Evolutionary conservation across 2,888 invertebrate species (phyloP), one percentile per base, ranked within the genome.

Genomic region (Caenorhabditis imperialis): DNA sequence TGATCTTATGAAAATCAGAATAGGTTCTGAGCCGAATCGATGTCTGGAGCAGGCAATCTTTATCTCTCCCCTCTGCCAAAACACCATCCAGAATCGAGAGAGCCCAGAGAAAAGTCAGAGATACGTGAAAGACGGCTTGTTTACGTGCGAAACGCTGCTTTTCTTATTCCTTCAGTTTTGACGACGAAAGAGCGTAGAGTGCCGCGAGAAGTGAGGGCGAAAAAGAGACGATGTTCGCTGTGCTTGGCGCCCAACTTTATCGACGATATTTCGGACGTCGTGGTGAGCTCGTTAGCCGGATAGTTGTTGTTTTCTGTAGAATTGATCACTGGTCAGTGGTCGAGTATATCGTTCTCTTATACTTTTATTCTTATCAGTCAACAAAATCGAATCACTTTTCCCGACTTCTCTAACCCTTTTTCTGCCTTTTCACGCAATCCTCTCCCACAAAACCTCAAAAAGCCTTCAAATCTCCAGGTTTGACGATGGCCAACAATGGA

Each of bases 401-500:
- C 18, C 16, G n/a, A n/a, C n/a, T n/a, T n/a, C n/a, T 37, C 10
- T 37, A 12, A n/a, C 37, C n/a, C n/a, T 37, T 37, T 37, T 37
- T 37, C 12, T 6, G 33, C n/a, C n/a, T n/a, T n/a, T n/a, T n/a
- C n/a, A n/a, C n/a, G n/a, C n/a, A 33, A 33, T 8, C 37, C 12
- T 16, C n/a, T n/a, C n/a, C n/a, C n/a, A n/a, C n/a, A 7, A 12
- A 37, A 37, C 3, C 37, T 37, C 3, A 6, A 25, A 40, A 25
- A 27, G 25, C 40, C 27, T 16, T 25, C 18, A 53, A 4, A 25
- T 40, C 18, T 61, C 4, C 16, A 69, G 53, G 50, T 30, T 42
- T 67, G 44, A 48, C 54, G 20, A 81, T 83, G 81, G 81, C 77
- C 40, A 81, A 84, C 63, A 84, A 84, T 73, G 76, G 53, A 16